phyloP scores from a whole-genome alignment of 2,888 invertebrate genomes.

The Ectemnius lituratus region DNA sequence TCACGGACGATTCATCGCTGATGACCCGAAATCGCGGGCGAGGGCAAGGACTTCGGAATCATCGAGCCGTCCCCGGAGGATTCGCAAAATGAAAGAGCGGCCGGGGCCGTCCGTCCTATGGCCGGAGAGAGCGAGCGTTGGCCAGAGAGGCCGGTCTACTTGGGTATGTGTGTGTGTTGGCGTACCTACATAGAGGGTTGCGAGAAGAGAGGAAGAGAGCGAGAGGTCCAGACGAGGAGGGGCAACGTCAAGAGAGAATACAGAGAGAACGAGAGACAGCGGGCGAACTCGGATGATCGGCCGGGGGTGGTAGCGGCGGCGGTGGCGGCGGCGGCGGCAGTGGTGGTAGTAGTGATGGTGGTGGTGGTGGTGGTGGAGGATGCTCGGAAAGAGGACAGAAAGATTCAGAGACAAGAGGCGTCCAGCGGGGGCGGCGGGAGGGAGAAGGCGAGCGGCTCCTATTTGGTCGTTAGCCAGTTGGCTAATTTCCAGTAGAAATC shows the following conservation, averaged over 20 bases:
- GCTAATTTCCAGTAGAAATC: constrained; percentile 78
- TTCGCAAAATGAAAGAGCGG: constrained; percentile 54
- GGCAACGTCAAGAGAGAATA: constrained; percentile 8
- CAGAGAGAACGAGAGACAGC: constrained; percentile 41
- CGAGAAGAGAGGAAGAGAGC: neutral
- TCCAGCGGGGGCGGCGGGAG: constrained; percentile 39
- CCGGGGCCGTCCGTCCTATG: constrained; percentile 42
- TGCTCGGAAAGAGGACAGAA: constrained; percentile 49
- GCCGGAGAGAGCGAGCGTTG: constrained; percentile 9
- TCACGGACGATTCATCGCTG: constrained; percentile 14
- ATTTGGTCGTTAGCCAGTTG: constrained; percentile 78
- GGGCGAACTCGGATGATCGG: constrained; percentile 11
- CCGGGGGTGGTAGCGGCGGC: constrained; percentile 23
- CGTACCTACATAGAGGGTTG: constrained; percentile 8
- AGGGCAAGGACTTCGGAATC: constrained; percentile 34
- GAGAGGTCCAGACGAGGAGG: neutral
- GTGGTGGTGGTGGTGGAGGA: constrained; percentile 32
- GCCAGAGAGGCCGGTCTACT: constrained; percentile 1
- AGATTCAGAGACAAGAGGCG: constrained; percentile 45
- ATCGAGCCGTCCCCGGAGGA: constrained; percentile 46
- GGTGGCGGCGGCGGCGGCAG: constrained; percentile 42
- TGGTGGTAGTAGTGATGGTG: constrained; percentile 33
- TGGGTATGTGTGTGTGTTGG: neutral
- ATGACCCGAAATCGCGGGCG: constrained; percentile 54
- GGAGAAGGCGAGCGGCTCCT: constrained; percentile 64